A percentile compares a stretch with the other conserved stretches of the same genome.
Conservation (phyloP, 2,888 invertebrate species). For the Drosophila greeni region DNA sequence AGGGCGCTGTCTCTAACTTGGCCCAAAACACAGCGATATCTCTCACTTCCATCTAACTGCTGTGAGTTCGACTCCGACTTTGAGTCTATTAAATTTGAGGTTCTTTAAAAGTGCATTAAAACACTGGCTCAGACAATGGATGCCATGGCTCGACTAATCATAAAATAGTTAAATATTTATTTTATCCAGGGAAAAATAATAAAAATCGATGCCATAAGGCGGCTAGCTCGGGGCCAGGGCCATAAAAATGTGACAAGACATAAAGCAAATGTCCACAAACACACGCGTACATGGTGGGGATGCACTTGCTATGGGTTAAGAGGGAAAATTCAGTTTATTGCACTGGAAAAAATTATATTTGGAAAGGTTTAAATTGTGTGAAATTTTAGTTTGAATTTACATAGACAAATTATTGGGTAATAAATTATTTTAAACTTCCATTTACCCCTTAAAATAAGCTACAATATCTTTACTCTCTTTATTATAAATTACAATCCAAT, state of each 20-base stretch:
- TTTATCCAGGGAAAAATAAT: constrained; percentile 58
- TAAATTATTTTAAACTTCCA: too few relatives aligned
- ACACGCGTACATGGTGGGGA: constrained; percentile 13
- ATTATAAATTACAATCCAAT: not conserved
- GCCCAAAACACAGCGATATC: constrained; percentile 8
- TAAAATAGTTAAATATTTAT: constrained; percentile 68
- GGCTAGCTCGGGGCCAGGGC: constrained; percentile 31
- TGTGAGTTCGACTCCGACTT: constrained; percentile 2
- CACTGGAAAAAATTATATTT: not conserved
- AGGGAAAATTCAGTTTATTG: not conserved
- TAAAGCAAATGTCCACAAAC: constrained; percentile 61
- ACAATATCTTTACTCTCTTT: too few relatives aligned
- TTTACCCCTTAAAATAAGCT: too few relatives aligned
- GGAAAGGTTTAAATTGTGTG: accelerated
- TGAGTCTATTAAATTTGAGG: constrained; percentile 67
- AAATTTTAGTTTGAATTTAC: not conserved
- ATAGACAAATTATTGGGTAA: too few relatives aligned
- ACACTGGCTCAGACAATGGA: constrained; percentile 35
- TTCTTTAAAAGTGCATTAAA: constrained; percentile 69
- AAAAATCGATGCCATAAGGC: constrained; percentile 75
- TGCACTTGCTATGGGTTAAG: constrained; percentile 43
- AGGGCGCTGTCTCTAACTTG: constrained; percentile 20
- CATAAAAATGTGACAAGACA: constrained; percentile 72
- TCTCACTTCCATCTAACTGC: constrained; percentile 22
- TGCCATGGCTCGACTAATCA: constrained; percentile 32